phyloP scores from a whole-genome alignment of 2,113 vertebrate species.

The Trinectes maculatus region DNA sequence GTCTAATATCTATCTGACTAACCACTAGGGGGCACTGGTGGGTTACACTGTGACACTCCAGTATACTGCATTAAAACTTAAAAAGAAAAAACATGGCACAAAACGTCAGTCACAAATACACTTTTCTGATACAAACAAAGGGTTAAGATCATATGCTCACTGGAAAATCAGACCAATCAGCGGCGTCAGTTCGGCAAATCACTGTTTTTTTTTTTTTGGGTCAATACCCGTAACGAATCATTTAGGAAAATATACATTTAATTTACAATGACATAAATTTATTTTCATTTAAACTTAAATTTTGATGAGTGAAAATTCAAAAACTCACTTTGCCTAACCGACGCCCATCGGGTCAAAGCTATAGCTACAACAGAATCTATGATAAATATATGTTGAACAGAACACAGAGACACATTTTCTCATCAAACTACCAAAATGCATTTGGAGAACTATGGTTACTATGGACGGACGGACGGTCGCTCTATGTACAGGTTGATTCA shows the following conservation, averaged over 20 bases:
- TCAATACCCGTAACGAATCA: too few relatives aligned
- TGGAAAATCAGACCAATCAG: not conserved
- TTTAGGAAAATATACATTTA: too few relatives aligned
- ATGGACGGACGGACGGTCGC: conserved; percentile 40
- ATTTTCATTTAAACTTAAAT: not conserved
- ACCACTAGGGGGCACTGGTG: not conserved
- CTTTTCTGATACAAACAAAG: conserved; percentile 9
- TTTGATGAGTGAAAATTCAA: not conserved
- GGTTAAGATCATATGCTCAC: conserved; percentile 20
- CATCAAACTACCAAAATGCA: conserved; percentile 16
- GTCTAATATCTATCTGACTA: not conserved
- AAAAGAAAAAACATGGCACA: conserved; percentile 37
- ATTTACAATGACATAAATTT: not conserved
- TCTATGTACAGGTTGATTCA: conserved; percentile 55
- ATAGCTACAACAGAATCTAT: conserved; percentile 19
- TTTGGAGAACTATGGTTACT: conserved; percentile 44
- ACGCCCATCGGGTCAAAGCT: not conserved
- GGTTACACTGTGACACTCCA: conserved; percentile 2
- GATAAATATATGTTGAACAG: conserved; percentile 32
- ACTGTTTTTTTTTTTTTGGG: too few relatives aligned
- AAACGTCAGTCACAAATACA: conserved; percentile 24
- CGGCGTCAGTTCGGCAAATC: conserved; percentile 1
- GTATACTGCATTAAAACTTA: conserved; percentile 15
- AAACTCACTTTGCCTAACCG: not conserved
- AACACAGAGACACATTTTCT: conserved; percentile 19